Percentiles rank a stretch among this genome's conserved stretches.
These are phyloP conservation scores for Xestia rhomboidea DNA, from an alignment of 2,888 invertebrate species.

Conservation along the genomic window DNA sequence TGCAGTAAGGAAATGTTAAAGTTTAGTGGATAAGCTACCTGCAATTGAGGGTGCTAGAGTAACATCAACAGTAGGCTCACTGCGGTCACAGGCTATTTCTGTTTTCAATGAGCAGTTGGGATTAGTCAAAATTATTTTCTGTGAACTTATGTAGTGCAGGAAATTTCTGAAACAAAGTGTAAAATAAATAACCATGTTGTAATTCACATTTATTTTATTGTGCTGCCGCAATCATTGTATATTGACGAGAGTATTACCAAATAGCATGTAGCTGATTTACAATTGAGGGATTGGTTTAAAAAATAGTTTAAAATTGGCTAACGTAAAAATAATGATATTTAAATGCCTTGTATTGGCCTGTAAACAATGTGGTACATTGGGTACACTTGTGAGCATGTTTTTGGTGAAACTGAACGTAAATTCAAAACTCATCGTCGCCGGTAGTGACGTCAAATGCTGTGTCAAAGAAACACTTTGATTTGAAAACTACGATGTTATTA, in stretches of 20 bases:
- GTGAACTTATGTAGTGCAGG: constrained; percentile 92
- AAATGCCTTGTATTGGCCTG: too few relatives aligned
- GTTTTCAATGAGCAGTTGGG: constrained; percentile 94
- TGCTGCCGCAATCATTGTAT: neutral
- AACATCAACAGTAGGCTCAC: constrained; percentile 93
- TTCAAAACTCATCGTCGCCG: too few relatives aligned
- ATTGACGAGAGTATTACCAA: neutral
- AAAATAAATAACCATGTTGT: neutral
- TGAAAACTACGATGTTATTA: too few relatives aligned
- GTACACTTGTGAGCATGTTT: too few relatives aligned
- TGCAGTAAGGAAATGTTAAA: neutral
- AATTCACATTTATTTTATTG: neutral
- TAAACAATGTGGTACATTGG: too few relatives aligned
- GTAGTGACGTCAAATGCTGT: too few relatives aligned
- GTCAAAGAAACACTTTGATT: too few relatives aligned
- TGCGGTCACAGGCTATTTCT: constrained; percentile 94
- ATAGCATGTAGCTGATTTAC: neutral
- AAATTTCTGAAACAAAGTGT: constrained; percentile 92
- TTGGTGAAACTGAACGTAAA: too few relatives aligned
- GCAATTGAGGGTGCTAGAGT: constrained; percentile 88
- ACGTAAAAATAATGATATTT: too few relatives aligned
- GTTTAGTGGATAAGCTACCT: constrained; percentile 79
- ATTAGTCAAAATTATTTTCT: constrained; percentile 93
- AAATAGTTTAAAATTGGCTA: too few relatives aligned
- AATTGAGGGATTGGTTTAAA: too few relatives aligned